These are phyloP conservation scores for Spongia lamella DNA, from an alignment of 37 sponge, comb jelly and placozoan genomes.

Conservation along the genomic window DNA sequence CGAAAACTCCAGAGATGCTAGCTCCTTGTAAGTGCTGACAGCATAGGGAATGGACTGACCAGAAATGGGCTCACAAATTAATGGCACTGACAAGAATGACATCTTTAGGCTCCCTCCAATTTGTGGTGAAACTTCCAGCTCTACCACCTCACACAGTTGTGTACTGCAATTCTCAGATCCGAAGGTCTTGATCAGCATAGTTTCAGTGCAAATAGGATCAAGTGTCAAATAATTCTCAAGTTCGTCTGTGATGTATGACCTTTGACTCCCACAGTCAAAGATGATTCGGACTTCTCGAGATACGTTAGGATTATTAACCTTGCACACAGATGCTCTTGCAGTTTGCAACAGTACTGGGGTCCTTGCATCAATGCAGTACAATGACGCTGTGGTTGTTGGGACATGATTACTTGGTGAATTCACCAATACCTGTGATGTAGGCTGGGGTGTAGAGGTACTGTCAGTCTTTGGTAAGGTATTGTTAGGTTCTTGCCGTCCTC, in stretches of 20 bases:
- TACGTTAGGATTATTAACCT: not conserved
- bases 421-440: no score
- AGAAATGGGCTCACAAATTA: conserved; percentile 49
- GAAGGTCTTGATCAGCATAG: conserved; percentile 3
- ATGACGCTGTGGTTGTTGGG: no score
- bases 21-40: not conserved
- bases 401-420: no score
- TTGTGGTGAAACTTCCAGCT: not conserved
- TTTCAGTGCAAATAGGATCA: conserved; percentile 9
- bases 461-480: no score
- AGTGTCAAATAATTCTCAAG: conserved; percentile 8
- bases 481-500: no score
- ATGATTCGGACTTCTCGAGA: conserved; percentile 8
- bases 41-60: conserved; percentile 16
- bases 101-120: not conserved
- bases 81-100: conserved; percentile 23
- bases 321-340: conserved; percentile 9
- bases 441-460: no score
- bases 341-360: conserved; percentile 34
- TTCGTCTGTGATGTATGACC: conserved; percentile 34
- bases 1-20: conserved; percentile 36
- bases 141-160: conserved; percentile 40
- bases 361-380: no score
- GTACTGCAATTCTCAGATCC: conserved; percentile 2
- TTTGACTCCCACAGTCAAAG: conserved; percentile 46